Evolutionary conservation across 2,113 vertebrate species (phyloP), one percentile per base, ranked within the genome.

Genomic region (Campylomormyrus tamandua): DNA sequence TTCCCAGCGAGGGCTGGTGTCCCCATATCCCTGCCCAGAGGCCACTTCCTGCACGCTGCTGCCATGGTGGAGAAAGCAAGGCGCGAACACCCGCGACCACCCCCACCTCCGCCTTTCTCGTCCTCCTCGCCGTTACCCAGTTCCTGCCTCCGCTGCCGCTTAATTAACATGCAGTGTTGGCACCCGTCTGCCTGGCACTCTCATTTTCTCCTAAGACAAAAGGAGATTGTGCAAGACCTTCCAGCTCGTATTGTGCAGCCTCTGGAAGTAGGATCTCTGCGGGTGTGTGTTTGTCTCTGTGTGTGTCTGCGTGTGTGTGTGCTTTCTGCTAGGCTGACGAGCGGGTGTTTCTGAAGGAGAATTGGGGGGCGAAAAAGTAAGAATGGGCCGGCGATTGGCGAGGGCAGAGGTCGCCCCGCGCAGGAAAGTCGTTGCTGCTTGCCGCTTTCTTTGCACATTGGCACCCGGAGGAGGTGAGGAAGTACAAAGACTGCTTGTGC

Each of bases 401-500:
- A 53, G 70, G 49, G 48, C 19, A 35, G 48, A 21, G 77, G 10
- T 42, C n/a, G 9, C 17, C 62, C n/a, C 27, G 24, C 5, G 21
- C 9, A 87, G 49, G 24, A n/a, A 42, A 46, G 39, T 87, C 62
- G 58, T 7, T 21, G 53, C 39, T 9, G 89, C 53, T 87, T 52
- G 83, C 42, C 88, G 83, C 89, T 87, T 91, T 92, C 90, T 62
- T 19, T 90, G 90, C 49, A 89, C 89, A 90, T 87, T 92, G 91
- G 88, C 90, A 91, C 86, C 90, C 87, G 74, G 85, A 89, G 39
- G 87, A 83, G 88, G 42, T 80, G 53, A 90, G 70, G 90, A 46
- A 53, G 53, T 89, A 95, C 92, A 94, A 93, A 93, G 92, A 91
- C 92, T 93, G 92, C 92, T 94, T 93, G 93, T 93, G 39, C 91